A percentile compares a stretch with the other conserved stretches of the same genome.
Conservation (phyloP, 2,113 vertebrate genomes). For the Bagarius yarrelli region DNA sequence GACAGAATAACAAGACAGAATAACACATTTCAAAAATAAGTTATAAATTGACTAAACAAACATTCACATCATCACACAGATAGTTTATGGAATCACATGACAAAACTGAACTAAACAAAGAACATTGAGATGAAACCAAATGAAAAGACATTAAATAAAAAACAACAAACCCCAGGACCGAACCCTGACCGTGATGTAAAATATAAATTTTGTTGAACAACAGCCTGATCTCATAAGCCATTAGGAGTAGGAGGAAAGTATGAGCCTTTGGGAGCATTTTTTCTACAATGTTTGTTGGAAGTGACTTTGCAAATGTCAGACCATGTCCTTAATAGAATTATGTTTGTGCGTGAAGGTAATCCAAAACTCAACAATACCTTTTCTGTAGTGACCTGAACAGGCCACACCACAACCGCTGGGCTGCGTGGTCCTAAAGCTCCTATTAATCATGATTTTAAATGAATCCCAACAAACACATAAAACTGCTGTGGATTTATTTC, state of each 20-base stretch:
- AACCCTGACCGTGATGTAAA: background rate
- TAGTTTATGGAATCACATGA: too few species aligned
- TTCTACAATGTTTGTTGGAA: background rate
- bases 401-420: constrained; percentile 27
- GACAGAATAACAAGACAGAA: too few species aligned
- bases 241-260: background rate
- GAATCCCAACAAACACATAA: constrained; percentile 74
- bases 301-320: too few species aligned
- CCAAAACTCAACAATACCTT: constrained; percentile 13
- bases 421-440: constrained; percentile 60
- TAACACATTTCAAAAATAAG: too few species aligned
- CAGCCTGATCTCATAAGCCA: background rate
- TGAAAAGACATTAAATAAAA: too few species aligned
- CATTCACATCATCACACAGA: too few species aligned
- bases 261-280: background rate
- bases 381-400: constrained; percentile 35
- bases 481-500: constrained; percentile 74
- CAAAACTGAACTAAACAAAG: too few species aligned
- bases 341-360: constrained; percentile 43
- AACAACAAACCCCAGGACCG: too few species aligned
- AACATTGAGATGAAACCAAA: too few species aligned
- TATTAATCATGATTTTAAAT: constrained; percentile 72
- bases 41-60: too few species aligned
- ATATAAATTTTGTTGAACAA: background rate
- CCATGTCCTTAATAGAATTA: constrained; percentile 16